phyloP scores from a whole-genome alignment of 2,797 vertebrate genomes.

The Benthosema pterotum region DNA sequence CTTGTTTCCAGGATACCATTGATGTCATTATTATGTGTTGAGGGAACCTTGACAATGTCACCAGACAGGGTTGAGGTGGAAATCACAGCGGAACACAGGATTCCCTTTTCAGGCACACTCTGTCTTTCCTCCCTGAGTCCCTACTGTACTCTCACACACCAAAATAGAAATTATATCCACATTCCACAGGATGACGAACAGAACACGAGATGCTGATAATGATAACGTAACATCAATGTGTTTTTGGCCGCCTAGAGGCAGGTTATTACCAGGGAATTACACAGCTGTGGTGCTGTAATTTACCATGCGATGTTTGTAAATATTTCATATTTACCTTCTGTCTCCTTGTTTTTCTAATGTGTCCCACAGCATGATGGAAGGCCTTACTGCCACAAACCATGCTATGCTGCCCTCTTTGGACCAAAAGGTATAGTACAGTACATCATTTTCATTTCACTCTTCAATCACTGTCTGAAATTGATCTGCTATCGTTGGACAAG shows the following conservation, averaged over 20 bases:
- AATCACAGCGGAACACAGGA: constrained; percentile 5
- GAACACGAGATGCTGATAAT: neutral
- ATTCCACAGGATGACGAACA: constrained; percentile 15
- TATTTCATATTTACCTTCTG: neutral
- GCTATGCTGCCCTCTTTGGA: constrained; percentile 85
- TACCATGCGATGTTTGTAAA: constrained; percentile 2
- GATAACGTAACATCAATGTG: neutral
- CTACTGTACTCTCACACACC: neutral
- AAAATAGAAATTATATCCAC: constrained; percentile 11
- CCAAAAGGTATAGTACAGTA: constrained; percentile 81
- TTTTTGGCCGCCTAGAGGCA: neutral
- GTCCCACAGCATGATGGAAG: constrained; percentile 88
- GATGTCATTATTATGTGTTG: constrained; percentile 38
- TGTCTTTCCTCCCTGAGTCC: neutral
- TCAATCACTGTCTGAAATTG: neutral
- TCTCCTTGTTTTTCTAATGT: constrained; percentile 24
- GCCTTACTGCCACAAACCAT: constrained; percentile 89
- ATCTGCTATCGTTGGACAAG: too few species aligned
- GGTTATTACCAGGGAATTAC: neutral
- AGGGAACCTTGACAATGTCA: constrained; percentile 31
- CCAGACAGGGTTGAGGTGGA: constrained; percentile 27
- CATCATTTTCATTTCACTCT: neutral
- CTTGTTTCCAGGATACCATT: constrained; percentile 50
- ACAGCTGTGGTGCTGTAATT: neutral
- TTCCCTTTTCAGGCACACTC: constrained; percentile 34